phyloP scores from a whole-genome alignment of 2,797 vertebrate genomes.

The Danionella dracula region DNA sequence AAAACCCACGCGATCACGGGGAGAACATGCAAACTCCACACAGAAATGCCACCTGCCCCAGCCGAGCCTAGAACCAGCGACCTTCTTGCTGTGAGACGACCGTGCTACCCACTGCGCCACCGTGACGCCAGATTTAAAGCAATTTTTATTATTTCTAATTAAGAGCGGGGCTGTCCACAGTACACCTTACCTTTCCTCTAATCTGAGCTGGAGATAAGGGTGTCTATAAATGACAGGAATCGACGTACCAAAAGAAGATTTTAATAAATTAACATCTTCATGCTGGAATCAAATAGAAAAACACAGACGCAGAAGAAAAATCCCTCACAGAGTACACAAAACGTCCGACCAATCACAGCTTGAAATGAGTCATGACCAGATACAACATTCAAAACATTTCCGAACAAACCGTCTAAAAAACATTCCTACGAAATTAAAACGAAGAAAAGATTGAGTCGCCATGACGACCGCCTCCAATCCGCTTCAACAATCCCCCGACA shows the following conservation, averaged over 20 bases:
- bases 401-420: neutral
- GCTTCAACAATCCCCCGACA: conserved; percentile 81
- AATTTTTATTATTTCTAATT: too few relatives aligned
- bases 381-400: too few relatives aligned
- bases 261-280: conserved; percentile 98
- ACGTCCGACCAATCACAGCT: conserved; percentile 18
- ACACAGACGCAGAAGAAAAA: conserved; percentile 73
- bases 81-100: too few relatives aligned
- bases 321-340: conserved; percentile 62
- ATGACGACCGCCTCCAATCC: conserved; percentile 43
- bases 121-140: too few relatives aligned
- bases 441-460: neutral
- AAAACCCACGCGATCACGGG: too few relatives aligned
- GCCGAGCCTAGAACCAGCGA: too few relatives aligned
- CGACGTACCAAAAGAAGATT: conserved; percentile 79
- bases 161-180: too few relatives aligned
- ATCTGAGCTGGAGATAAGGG: too few relatives aligned
- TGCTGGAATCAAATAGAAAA: conserved; percentile 81
- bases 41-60: too few relatives aligned
- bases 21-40: too few relatives aligned
- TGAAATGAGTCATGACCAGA: neutral
- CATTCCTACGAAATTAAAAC: neutral
- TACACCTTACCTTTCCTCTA: too few relatives aligned
- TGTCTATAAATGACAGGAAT: neutral
- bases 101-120: too few relatives aligned